These are phyloP conservation scores for Takifugu flavidus DNA, from an alignment of 2,113 vertebrate species.

Conservation along the genomic window DNA sequence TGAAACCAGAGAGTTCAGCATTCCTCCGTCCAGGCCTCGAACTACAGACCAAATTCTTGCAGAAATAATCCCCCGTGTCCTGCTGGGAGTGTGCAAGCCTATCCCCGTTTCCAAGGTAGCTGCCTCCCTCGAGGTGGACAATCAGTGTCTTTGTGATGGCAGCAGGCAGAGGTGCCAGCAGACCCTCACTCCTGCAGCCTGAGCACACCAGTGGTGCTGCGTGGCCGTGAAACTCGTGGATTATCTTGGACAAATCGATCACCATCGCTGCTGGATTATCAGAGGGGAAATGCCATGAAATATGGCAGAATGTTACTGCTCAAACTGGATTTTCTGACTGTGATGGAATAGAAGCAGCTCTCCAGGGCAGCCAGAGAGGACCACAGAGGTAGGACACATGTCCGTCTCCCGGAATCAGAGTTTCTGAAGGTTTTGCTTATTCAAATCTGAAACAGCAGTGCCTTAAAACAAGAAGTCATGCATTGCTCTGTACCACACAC, in stretches of 20 bases:
- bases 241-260: not conserved
- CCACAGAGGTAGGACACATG: not conserved
- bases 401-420: not conserved
- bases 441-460: not conserved
- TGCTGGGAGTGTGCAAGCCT: conserved; percentile 40
- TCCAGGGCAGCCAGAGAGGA: not conserved
- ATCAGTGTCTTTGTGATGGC: conserved; percentile 66
- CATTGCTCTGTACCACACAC: not conserved
- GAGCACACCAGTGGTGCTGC: not conserved
- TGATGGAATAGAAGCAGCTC: not conserved
- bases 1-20: conserved; percentile 48
- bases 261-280: not conserved
- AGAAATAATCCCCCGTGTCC: conserved; percentile 49
- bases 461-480: not conserved
- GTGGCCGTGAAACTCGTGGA: conserved; percentile 1
- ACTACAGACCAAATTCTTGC: conserved; percentile 39
- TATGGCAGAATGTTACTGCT: not conserved
- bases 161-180: conserved; percentile 15
- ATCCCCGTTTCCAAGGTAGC: conserved; percentile 17
- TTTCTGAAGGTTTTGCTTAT: conserved; percentile 38
- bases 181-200: conserved; percentile 23
- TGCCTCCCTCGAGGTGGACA: conserved; percentile 58
- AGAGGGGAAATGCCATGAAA: not conserved
- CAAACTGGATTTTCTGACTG: conserved; percentile 8
- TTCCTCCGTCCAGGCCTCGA: conserved; percentile 51